Conservation (phyloP, 2,888 invertebrate genomes). For the Hybos culiciformis region DNA sequence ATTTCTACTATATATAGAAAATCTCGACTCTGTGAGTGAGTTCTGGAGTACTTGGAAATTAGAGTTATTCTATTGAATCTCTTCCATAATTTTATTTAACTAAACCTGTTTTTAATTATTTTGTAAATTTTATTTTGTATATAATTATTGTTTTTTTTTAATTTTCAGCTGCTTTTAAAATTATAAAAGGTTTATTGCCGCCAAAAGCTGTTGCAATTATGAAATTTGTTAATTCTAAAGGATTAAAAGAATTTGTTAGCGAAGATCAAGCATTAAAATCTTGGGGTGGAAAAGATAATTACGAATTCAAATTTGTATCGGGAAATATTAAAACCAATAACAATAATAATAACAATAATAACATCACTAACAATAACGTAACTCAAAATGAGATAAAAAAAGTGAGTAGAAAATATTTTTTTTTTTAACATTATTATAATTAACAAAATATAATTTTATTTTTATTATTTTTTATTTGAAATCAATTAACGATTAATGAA, state of each 20-base stretch:
- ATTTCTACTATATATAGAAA: too few species aligned
- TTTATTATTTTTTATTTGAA: too few species aligned
- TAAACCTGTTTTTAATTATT: too few species aligned
- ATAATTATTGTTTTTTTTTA: constrained; percentile 3
- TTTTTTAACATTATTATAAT: too few species aligned
- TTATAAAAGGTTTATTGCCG: constrained; percentile 76
- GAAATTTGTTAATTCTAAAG: constrained; percentile 66
- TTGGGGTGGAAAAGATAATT: constrained; percentile 72
- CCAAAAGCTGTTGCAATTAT: constrained; percentile 79
- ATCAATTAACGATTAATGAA: too few species aligned
- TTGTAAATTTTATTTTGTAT: not conserved
- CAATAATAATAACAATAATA: constrained; percentile 16
- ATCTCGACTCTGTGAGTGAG: too few species aligned
- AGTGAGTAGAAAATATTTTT: too few species aligned
- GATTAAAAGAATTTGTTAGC: constrained; percentile 57
- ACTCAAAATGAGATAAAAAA: too few species aligned
- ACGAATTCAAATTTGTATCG: constrained; percentile 55
- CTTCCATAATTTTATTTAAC: too few species aligned
- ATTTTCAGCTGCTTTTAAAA: constrained; percentile 69
- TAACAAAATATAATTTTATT: too few species aligned
- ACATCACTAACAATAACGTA: constrained; percentile 1
- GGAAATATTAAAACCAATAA: constrained; percentile 34
- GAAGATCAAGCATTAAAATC: constrained; percentile 57
- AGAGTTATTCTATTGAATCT: too few species aligned
- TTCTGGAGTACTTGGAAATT: too few species aligned